Evolutionary conservation across 92 coral and sea anemone genomes (phyloP).

Genomic region (Virgularia gustaviana): DNA sequence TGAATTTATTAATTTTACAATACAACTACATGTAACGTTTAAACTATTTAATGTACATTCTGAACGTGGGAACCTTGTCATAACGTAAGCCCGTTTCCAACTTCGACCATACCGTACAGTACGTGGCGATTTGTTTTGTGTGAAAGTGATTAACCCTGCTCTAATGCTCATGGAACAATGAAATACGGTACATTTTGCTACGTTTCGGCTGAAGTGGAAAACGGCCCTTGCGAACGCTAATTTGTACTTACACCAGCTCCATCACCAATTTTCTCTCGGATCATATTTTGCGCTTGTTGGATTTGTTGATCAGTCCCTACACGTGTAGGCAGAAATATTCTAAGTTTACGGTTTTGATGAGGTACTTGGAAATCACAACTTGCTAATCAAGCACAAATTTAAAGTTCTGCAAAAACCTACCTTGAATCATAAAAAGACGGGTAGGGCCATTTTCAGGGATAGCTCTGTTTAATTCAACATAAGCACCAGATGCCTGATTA

Average conservation of each 20-base stretch:
- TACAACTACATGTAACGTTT: not conserved
- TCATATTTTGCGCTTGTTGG: conserved; percentile 86
- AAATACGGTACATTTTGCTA: too few species aligned
- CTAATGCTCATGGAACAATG: too few species aligned
- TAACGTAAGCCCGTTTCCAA: too few species aligned
- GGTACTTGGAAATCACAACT: too few species aligned
- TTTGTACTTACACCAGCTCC: conserved; percentile 52
- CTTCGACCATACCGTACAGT: too few species aligned
- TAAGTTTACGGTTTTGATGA: too few species aligned
- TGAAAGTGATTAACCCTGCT: too few species aligned
- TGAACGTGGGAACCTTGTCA: not conserved
- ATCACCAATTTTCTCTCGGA: conserved; percentile 76
- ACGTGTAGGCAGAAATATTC: not conserved
- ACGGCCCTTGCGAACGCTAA: too few species aligned
- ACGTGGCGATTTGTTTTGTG: too few species aligned
- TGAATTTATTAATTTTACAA: too few species aligned
- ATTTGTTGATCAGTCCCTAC: conserved; percentile 96
- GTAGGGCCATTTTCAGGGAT: conserved; percentile 93
- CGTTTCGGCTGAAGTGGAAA: too few species aligned
- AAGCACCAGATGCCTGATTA: conserved; percentile 77
- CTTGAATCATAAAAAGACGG: conserved; percentile 77
- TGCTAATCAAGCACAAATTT: too few species aligned
- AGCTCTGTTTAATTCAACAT: conserved; percentile 83
- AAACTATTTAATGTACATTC: not conserved
- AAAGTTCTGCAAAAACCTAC: conserved; percentile 19